A percentile compares a stretch with the other conserved stretches of the same genome.
Conservation (phyloP, 1,140 invertebrate species). For the Lordiphosa stackelbergi region DNA sequence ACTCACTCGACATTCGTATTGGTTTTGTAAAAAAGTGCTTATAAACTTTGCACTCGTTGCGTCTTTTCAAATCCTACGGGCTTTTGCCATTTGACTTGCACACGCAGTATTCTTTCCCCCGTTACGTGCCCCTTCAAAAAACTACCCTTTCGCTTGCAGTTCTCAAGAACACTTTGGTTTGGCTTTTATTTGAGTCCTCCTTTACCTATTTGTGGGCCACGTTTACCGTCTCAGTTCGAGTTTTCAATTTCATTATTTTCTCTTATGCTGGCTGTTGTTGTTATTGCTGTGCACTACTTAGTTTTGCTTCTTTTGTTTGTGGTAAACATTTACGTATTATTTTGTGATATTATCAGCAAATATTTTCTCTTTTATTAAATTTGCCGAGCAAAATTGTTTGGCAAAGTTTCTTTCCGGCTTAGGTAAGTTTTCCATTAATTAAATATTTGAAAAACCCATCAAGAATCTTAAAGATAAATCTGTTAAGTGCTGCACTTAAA, state of each 20-base stretch:
- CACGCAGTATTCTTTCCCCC: slow-evolving; percentile 21
- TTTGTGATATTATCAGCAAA: slow-evolving; percentile 56
- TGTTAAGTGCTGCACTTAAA: slow-evolving; percentile 68
- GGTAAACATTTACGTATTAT: slow-evolving; percentile 51
- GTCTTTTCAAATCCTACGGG: slow-evolving; percentile 26
- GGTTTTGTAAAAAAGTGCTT: slow-evolving; percentile 55
- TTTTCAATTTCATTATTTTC: slow-evolving; percentile 71
- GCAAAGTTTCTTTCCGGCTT: slow-evolving; percentile 34
- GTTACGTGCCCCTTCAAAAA: not conserved
- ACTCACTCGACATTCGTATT: slow-evolving; percentile 23
- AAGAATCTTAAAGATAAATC: slow-evolving; percentile 62
- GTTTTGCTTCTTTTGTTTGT: slow-evolving; percentile 46
- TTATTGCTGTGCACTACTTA: slow-evolving; percentile 33
- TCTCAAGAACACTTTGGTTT: slow-evolving; percentile 40
- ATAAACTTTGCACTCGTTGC: slow-evolving; percentile 46
- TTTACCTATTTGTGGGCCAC: slow-evolving; percentile 24
- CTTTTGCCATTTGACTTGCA: slow-evolving; percentile 27
- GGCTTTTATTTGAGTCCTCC: slow-evolving; percentile 50
- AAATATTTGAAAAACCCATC: slow-evolving; percentile 24
- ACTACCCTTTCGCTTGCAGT: slow-evolving; percentile 9
- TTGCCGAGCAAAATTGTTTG: slow-evolving; percentile 37
- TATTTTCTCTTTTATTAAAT: slow-evolving; percentile 45
- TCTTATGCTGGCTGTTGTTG: slow-evolving; percentile 54
- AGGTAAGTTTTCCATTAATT: slow-evolving; percentile 43
- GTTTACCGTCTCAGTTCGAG: slow-evolving; percentile 38